These are phyloP conservation scores for Eulemur mongoz DNA, from an alignment of 2,797 vertebrate genomes.

Conservation along the genomic window DNA sequence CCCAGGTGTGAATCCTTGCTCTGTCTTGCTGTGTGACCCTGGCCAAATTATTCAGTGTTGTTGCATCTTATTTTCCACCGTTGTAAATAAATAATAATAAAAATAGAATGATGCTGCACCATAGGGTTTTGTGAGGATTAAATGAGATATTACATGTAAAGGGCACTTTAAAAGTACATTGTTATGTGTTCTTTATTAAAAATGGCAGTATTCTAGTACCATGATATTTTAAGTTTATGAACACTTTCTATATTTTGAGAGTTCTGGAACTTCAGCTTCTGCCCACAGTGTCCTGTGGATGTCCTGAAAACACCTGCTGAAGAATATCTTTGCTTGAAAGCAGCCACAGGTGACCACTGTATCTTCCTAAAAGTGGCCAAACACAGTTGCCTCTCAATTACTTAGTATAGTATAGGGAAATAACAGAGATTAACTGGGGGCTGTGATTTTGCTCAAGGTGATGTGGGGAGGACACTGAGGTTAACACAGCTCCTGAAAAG, in stretches of 20 bases:
- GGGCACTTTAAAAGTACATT: not conserved
- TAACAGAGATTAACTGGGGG: not conserved
- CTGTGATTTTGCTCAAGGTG: not conserved
- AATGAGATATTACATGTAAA: not conserved
- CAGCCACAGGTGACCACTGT: not conserved
- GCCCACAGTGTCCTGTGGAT: not conserved
- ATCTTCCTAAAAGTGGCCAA: not conserved
- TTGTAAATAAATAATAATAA: not conserved
- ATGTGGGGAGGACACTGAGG: not conserved
- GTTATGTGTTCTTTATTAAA: constrained; percentile 15
- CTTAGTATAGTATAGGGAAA: not conserved
- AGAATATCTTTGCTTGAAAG: not conserved
- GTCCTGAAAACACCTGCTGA: not conserved
- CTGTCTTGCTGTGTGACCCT: not conserved
- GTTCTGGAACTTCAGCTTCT: not conserved
- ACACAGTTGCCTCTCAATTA: not conserved
- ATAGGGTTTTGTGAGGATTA: not conserved
- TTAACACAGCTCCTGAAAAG: not conserved
- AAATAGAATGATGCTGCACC: not conserved
- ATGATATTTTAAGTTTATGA: not conserved
- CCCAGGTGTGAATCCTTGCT: not conserved
- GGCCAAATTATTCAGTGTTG: not conserved
- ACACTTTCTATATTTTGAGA: constrained; percentile 34
- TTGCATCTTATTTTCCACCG: not conserved
- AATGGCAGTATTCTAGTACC: not conserved